phyloP scores from a whole-genome alignment of 2,113 vertebrate species.

The Pontoporia blainvillei region DNA sequence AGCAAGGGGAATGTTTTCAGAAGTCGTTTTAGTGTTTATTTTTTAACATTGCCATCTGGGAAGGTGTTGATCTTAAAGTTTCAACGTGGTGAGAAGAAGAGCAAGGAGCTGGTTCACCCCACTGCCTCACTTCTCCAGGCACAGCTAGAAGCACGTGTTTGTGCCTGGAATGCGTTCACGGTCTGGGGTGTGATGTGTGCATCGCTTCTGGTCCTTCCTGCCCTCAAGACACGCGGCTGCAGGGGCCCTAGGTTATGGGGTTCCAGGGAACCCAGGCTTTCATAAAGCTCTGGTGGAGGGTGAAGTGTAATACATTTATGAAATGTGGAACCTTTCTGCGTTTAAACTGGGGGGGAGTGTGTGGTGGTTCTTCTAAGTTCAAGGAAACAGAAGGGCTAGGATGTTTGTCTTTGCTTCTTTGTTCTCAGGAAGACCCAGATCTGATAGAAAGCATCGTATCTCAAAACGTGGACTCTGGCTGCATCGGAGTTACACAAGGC shows the following conservation, averaged over 20 bases:
- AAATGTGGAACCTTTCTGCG: neutral
- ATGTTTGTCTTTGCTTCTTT: neutral
- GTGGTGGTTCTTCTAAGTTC: neutral
- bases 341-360: neutral
- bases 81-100: neutral
- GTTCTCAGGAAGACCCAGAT: neutral
- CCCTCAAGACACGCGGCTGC: fast-evolving
- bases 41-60: neutral
- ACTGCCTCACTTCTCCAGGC: neutral
- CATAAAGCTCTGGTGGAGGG: neutral
- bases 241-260: neutral
- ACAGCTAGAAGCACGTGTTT: neutral
- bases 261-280: neutral
- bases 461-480: neutral
- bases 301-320: neutral
- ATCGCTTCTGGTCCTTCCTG: neutral
- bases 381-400: neutral
- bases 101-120: too few relatives aligned
- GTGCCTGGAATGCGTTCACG: fast-evolving
- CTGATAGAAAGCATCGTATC: neutral
- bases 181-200: too few relatives aligned
- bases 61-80: neutral
- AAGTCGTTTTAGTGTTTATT: neutral
- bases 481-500: neutral
- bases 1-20: neutral